Evolutionary conservation across 2,113 vertebrate species (phyloP), one percentile per base, ranked within the genome.

Genomic region (Chloropsis cyanopogon): DNA sequence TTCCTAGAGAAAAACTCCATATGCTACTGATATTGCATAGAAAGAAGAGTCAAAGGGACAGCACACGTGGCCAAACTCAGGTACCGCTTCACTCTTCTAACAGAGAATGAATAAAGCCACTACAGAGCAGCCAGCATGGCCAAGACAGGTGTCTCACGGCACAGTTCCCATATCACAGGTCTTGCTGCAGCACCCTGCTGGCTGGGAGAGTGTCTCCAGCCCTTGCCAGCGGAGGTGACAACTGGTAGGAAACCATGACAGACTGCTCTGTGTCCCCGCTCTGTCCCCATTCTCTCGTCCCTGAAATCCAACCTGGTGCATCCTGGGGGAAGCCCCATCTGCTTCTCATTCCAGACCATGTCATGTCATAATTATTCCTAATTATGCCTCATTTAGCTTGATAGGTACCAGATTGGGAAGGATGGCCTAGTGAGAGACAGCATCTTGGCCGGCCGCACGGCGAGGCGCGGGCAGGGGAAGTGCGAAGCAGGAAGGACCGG

Each of bases 301-400:
- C 86, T 91, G 90, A 93, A 97, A 97, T 91, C 73, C 86, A 92
- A 88, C 87, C 89, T 82, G 89, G 33, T 80, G 84, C 56, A 52
- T 96, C 91, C 91, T 94, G 56, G 23, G 92, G 93, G 75, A 96
- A 96, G 87, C 54, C 97, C 97, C 97, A 97, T 97, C 96, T 98
- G 97, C 87, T 97, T 90, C 89, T 97, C 81, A 85, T 96, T 97
- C 92, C 86, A 88, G 93, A 88, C 92, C 91, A 72, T 86, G 94
- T 96, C 95, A 93, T 95, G 94, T 97, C 95, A 96, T 94, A 96
- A 82, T 97, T 95, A 97, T 89, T 94, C 86, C 92, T 94, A 96
- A 97, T 97, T 94, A 96, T 63, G 92, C 91, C 88, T 97, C 96
- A 92, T 97, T 97, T 98, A 93, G 47, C 79, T 90, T 94, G 93